A percentile compares a stretch with the other conserved stretches of the same genome.
Conservation (phyloP, 1,140 invertebrate species). For the Arion vulgaris region DNA sequence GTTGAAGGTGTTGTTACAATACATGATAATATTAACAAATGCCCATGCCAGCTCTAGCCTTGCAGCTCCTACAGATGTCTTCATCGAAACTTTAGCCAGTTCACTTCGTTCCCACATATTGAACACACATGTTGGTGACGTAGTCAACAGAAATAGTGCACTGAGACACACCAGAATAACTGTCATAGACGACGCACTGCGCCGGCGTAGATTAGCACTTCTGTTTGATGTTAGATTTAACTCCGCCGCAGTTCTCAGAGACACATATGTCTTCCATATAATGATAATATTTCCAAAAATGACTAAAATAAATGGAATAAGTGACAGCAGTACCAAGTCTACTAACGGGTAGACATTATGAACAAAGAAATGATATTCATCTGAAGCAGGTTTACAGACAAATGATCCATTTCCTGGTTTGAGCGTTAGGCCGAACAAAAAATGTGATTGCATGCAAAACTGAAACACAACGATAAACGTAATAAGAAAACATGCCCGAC, state of each 20-base stretch:
- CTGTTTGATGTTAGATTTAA: constrained; percentile 11
- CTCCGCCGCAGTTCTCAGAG: constrained; percentile 19
- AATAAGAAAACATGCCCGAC: constrained; percentile 19
- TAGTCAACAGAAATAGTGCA: constrained; percentile 36
- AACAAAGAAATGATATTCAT: constrained; percentile 17
- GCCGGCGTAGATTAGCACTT: background rate
- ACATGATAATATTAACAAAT: constrained; percentile 39
- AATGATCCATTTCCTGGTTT: background rate
- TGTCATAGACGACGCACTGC: constrained; percentile 38
- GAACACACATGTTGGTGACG: constrained; percentile 43
- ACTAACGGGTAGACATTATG: constrained; percentile 34
- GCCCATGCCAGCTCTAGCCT: constrained; percentile 32
- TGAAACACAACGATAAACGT: constrained; percentile 20
- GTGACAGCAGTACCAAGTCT: constrained; percentile 36
- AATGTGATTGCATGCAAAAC: constrained; percentile 11
- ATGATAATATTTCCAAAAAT: constrained; percentile 38
- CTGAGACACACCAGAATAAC: constrained; percentile 35
- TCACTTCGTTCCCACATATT: constrained; percentile 38
- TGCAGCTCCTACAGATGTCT: background rate
- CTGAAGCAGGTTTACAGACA: background rate
- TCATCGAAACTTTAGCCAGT: background rate
- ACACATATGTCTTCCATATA: constrained; percentile 32
- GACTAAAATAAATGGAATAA: constrained; percentile 41
- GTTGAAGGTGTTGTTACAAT: constrained; percentile 46
- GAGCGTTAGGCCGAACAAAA: background rate